Evolutionary conservation across 2,113 vertebrate genomes (phyloP).

Genomic region (Cavia porcellus): DNA sequence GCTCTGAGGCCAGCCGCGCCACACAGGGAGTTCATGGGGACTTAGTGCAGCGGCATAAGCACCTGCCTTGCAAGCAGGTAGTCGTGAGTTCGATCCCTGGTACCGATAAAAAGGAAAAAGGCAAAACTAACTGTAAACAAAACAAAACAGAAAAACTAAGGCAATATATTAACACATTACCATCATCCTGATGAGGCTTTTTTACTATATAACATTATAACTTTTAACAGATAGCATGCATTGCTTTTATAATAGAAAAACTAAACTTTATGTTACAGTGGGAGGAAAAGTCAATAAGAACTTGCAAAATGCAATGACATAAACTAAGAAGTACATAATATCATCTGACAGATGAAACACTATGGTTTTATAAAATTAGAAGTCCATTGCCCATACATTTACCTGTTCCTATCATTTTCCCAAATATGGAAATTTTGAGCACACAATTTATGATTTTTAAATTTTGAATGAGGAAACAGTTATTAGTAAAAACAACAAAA

Average conservation of each 20-base stretch:
- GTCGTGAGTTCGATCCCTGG: too few species aligned
- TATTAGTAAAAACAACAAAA: slow-evolving; percentile 35
- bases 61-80: too few species aligned
- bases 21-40: background rate
- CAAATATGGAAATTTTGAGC: slow-evolving; percentile 25
- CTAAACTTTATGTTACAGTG: background rate
- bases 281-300: slow-evolving; percentile 16
- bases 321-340: slow-evolving; percentile 31
- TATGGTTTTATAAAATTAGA: background rate
- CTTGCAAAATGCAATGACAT: background rate
- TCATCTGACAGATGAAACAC: slow-evolving; percentile 30
- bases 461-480: background rate
- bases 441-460: slow-evolving; percentile 25
- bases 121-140: background rate
- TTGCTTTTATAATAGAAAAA: slow-evolving; percentile 15
- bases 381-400: slow-evolving; percentile 5
- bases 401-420: background rate
- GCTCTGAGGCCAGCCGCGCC: background rate
- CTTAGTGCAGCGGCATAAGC: too few species aligned
- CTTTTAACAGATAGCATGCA: background rate
- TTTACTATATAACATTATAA: background rate
- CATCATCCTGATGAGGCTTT: background rate
- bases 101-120: too few species aligned
- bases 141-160: background rate
- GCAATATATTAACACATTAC: background rate